Evolutionary conservation across 2,797 vertebrate species (phyloP), one percentile per base, ranked within the genome.

Genomic region (Characodon lateralis): DNA sequence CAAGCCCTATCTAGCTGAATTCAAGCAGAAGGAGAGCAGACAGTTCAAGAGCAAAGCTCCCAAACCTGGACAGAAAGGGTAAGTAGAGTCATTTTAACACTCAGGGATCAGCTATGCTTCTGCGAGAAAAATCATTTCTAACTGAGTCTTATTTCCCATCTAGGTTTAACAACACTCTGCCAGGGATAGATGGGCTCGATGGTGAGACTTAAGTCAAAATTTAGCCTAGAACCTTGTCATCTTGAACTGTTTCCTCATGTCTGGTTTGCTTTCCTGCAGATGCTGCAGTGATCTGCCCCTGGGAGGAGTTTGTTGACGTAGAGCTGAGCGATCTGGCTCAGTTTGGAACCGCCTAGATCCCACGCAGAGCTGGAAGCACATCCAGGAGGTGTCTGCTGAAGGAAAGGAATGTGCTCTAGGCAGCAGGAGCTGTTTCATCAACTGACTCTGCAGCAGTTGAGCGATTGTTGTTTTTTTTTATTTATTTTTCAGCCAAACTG

Each of bases 31-130:
- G 79, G 91, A 88, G 73, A 43, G 12, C 48, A 77, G 89, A 35
- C 89, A 87, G 83, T 93, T 93, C 79, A 93, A 93, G 85, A 93
- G 92, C 91, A 93, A 91, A 63, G 90, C 88, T 68, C 93, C 92
- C 46, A 94, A 92, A 87, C 85, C 91, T 0, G 91, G 91, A 82
- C 90, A 91, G 83, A 93, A 91, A 76, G 80, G 88, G 90, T 93
- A 79, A 89, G 88, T 1, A 18, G 53, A 28, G 2, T 1, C 43
- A 24, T 63, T 43, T 14, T 28, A 3, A 5, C 7, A 1, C 6
- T 20, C 10, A 8, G 43, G 6, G 3, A n/a, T 59, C 43, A 48
- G n/a, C 22, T 48, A 7, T 10, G 39, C 7, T 18, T 16, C 13
- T 26, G 58, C 4, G 61, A 2, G 16, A 16, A 20, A 2, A 41